phyloP scores from a whole-genome alignment of 2,113 vertebrate species.

The Amblyornis subalaris region DNA sequence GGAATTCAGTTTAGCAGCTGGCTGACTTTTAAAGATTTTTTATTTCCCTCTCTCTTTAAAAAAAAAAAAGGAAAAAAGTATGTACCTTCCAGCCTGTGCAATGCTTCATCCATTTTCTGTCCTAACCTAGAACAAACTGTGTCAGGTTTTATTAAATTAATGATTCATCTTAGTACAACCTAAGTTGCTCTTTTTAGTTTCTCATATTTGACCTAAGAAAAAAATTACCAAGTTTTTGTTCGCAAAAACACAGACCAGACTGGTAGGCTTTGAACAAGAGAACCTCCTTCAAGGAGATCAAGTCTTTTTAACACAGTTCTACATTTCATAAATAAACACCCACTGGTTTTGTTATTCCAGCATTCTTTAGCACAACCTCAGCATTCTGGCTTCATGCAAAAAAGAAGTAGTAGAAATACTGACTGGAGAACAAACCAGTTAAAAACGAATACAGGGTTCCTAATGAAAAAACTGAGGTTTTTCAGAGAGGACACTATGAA shows the following conservation, averaged over 20 bases:
- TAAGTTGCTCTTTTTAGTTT: background rate
- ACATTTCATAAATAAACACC: background rate
- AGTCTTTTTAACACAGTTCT: background rate
- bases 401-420: background rate
- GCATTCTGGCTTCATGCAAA: background rate
- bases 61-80: rapidly evolving
- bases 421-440: background rate
- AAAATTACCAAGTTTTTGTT: background rate
- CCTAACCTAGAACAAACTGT: background rate
- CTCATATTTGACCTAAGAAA: background rate
- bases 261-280: background rate
- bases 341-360: background rate
- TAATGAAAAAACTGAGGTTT: background rate
- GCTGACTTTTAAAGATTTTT: background rate
- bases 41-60: background rate
- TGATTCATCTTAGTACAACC: background rate
- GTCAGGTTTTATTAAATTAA: background rate
- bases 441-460: background rate
- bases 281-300: background rate
- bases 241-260: background rate
- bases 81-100: background rate
- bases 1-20: background rate
- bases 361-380: background rate
- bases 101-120: background rate
- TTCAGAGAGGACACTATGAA: background rate